phyloP scores from a whole-genome alignment of 2,113 vertebrate genomes.

The Gymnarchus niloticus region DNA sequence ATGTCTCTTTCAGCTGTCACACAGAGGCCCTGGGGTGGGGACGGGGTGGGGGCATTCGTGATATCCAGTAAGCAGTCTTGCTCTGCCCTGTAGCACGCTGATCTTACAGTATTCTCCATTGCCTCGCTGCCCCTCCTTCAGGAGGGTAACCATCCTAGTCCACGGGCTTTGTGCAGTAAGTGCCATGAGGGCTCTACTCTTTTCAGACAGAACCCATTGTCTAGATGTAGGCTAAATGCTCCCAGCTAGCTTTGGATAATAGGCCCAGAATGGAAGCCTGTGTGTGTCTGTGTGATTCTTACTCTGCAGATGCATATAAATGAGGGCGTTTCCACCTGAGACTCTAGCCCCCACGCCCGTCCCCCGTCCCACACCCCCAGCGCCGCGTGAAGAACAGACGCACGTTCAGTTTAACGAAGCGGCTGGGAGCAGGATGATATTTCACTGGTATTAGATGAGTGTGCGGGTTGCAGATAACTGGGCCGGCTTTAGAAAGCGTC shows the following conservation, averaged over 20 bases:
- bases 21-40: background rate
- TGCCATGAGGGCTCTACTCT: background rate
- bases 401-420: slow-evolving; percentile 64
- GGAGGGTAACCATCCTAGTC: slow-evolving; percentile 27
- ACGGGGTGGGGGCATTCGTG: slow-evolving; percentile 20
- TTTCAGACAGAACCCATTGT: background rate
- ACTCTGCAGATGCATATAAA: slow-evolving; percentile 26
- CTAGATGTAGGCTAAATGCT: slow-evolving; percentile 5
- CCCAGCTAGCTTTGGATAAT: slow-evolving; percentile 6
- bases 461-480: slow-evolving; percentile 55
- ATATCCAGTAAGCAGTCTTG: slow-evolving; percentile 24
- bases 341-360: slow-evolving; percentile 31
- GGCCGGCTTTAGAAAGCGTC: slow-evolving; percentile 36
- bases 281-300: background rate
- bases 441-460: slow-evolving; percentile 69
- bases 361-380: slow-evolving; percentile 51
- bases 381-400: slow-evolving; percentile 54
- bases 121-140: slow-evolving; percentile 30
- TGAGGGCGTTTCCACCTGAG: slow-evolving; percentile 47
- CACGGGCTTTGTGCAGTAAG: background rate
- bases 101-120: slow-evolving; percentile 36
- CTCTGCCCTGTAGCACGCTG: slow-evolving; percentile 36
- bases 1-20: slow-evolving; percentile 23
- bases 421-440: slow-evolving; percentile 72
- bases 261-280: background rate